phyloP scores from a whole-genome alignment of 1,140 invertebrate species.

The Dufourea novaeangliae region DNA sequence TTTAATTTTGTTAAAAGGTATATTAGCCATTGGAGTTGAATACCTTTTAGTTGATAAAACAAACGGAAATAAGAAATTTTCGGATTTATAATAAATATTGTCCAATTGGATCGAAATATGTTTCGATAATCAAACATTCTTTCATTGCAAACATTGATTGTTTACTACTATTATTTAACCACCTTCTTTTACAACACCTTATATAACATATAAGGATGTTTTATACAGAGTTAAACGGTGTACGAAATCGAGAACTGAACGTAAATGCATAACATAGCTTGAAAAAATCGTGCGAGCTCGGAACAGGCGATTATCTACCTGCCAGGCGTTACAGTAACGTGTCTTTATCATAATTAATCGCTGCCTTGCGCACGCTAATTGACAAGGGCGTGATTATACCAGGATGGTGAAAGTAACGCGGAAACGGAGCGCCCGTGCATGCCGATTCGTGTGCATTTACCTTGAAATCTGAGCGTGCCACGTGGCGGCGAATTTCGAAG shows the following conservation, averaged over 20 bases:
- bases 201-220: neutral
- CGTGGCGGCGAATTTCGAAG: constrained; percentile 17
- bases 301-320: constrained; percentile 56
- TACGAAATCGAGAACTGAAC: neutral
- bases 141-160: no score
- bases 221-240: neutral
- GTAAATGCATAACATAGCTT: neutral
- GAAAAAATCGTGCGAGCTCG: constrained; percentile 45
- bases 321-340: constrained; percentile 51
- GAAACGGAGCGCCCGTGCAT: constrained; percentile 46
- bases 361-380: constrained; percentile 58
- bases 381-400: constrained; percentile 55
- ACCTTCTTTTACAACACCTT: no score
- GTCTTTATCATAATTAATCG: constrained; percentile 67
- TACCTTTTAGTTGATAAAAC: no score
- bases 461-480: neutral
- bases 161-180: no score
- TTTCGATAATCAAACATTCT: no score
- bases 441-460: constrained; percentile 25
- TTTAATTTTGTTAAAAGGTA: no score
- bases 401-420: constrained; percentile 61
- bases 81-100: no score
- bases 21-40: no score
- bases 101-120: no score
- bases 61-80: no score